A percentile compares a stretch with the other conserved stretches of the same genome.
These are phyloP conservation scores for Cyclopterus lumpus DNA, from an alignment of 2,797 vertebrate genomes.

Conservation along the genomic window DNA sequence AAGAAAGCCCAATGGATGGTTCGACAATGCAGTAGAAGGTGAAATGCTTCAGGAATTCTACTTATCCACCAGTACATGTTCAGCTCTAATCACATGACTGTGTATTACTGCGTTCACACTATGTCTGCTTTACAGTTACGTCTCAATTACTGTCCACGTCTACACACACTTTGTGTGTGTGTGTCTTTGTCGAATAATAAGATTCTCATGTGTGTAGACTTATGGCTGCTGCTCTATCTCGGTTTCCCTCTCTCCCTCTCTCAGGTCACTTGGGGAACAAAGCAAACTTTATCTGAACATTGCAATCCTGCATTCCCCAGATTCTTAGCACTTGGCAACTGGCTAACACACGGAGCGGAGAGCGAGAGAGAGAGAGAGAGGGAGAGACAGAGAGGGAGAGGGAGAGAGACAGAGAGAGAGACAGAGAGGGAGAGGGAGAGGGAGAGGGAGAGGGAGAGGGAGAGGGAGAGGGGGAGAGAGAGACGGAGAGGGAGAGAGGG, in stretches of 20 bases:
- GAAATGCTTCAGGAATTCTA: conserved; percentile 41
- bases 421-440: no score
- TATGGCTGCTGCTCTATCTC: conserved; percentile 21
- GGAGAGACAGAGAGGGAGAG: conserved; percentile 23
- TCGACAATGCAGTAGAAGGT: conserved; percentile 24
- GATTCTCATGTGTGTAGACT: conserved; percentile 33
- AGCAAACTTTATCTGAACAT: conserved; percentile 96
- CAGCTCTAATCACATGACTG: conserved; percentile 4
- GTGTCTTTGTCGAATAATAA: conserved; percentile 19
- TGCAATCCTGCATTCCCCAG: conserved; percentile 93
- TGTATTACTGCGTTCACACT: neutral
- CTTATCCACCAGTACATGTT: conserved; percentile 9
- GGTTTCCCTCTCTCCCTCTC: conserved; percentile 52
- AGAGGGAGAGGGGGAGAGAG: no score
- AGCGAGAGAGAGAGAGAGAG: conserved; percentile 22
- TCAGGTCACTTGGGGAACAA: conserved; percentile 94
- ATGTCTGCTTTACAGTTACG: neutral
- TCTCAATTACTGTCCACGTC: conserved; percentile 12
- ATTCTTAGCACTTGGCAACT: conserved; percentile 95
- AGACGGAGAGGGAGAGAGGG: no score
- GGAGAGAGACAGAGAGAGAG: conserved; percentile 31
- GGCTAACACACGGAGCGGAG: conserved; percentile 78
- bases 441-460: conserved; percentile 23
- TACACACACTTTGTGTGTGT: neutral
- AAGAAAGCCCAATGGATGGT: conserved; percentile 11